Evolutionary conservation across 2,797 vertebrate species (phyloP).

Genomic region (Micrastur ruficollis): DNA sequence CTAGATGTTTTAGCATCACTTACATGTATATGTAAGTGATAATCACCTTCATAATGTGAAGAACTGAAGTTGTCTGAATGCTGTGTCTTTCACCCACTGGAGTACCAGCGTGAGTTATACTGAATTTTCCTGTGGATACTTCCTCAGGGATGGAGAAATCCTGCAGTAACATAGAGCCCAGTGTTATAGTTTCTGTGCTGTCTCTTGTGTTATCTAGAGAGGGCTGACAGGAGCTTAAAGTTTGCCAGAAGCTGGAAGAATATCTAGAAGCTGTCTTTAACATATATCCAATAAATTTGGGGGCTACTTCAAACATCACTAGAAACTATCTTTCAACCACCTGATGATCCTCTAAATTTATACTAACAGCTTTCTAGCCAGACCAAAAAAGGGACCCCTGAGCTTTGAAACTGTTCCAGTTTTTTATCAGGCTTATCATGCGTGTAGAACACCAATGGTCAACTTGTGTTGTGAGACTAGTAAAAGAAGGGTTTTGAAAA

Average conservation of each 20-base stretch:
- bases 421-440: background rate
- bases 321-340: background rate
- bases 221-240: background rate
- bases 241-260: background rate
- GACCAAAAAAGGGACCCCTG: background rate
- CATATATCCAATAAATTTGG: background rate
- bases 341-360: background rate
- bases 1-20: background rate
- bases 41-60: background rate
- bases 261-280: background rate
- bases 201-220: background rate
- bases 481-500: background rate
- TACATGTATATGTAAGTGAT: background rate
- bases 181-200: background rate
- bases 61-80: background rate
- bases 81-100: background rate
- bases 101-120: background rate
- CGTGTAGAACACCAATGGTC: background rate
- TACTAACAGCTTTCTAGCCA: background rate
- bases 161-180: background rate
- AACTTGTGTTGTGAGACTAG: background rate
- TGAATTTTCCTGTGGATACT: background rate
- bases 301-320: background rate
- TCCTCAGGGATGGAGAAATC: background rate
- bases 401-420: background rate